A percentile compares a stretch with the other conserved stretches of the same genome.
These are phyloP conservation scores for Gasteruption jaculator DNA, from an alignment of 2,888 invertebrate genomes.

Conservation along the genomic window DNA sequence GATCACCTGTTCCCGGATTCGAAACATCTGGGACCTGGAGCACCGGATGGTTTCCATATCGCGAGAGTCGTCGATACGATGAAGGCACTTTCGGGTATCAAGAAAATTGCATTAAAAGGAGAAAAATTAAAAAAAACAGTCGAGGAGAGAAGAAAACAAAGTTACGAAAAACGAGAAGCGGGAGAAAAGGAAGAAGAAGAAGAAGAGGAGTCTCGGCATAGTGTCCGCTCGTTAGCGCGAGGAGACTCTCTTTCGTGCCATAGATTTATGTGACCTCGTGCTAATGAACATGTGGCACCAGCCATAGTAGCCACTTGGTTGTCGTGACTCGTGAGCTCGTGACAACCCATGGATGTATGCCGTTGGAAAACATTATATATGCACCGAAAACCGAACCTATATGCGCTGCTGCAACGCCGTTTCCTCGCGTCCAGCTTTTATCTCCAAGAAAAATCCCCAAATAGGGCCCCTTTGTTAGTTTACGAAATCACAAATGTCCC, in stretches of 20 bases:
- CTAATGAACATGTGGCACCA: constrained; percentile 31
- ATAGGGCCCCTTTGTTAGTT: no score
- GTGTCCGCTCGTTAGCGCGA: constrained; percentile 26
- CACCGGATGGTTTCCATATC: no score
- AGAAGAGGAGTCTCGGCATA: constrained; percentile 6
- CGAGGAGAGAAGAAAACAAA: constrained; percentile 4
- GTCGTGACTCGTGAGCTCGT: constrained; percentile 28
- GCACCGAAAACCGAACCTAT: no score
- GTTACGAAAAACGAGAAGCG: constrained; percentile 2
- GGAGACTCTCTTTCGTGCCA: constrained; percentile 21
- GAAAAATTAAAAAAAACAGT: background rate
- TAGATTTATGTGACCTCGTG: constrained; percentile 32
- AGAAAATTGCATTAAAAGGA: background rate
- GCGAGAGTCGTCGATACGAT: constrained; percentile 11
- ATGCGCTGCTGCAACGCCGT: no score
- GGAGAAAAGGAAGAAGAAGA: background rate
- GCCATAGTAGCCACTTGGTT: constrained; percentile 21
- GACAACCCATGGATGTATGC: no score
- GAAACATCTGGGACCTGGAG: no score
- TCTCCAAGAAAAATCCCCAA: no score
- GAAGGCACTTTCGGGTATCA: background rate
- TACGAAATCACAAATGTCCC: no score
- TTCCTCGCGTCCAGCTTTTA: no score
- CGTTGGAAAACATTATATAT: no score
- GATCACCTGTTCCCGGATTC: no score